Conservation (phyloP, 1,140 invertebrate species). For the Caenorhabditis inopinata region DNA sequence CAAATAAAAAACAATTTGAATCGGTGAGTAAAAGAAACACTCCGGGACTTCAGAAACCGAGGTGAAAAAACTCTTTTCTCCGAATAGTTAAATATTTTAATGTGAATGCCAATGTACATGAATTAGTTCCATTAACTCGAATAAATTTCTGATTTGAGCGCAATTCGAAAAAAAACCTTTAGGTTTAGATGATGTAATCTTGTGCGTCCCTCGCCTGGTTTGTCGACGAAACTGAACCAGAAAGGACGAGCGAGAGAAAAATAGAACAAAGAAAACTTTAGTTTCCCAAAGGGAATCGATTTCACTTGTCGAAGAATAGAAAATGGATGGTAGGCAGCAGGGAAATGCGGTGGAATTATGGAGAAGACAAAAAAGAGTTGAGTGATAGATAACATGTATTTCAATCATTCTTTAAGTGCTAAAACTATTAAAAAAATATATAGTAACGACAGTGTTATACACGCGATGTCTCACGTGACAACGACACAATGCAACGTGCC, state of each 20-base stretch:
- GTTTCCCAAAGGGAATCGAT: slow-evolving; percentile 10
- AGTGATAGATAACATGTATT: not conserved
- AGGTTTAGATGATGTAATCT: too few species aligned
- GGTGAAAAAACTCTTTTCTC: too few species aligned
- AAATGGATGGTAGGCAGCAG: not conserved
- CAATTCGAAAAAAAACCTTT: too few species aligned
- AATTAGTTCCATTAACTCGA: too few species aligned
- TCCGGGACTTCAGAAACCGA: too few species aligned
- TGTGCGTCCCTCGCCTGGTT: too few species aligned
- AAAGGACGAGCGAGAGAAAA: not conserved
- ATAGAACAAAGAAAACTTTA: not conserved
- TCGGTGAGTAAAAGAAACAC: too few species aligned
- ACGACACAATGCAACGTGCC: not conserved
- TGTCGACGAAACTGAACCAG: not conserved
- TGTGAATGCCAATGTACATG: too few species aligned
- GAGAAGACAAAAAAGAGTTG: not conserved
- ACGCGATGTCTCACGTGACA: slow-evolving; percentile 21
- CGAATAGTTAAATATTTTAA: too few species aligned
- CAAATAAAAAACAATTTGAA: too few species aligned
- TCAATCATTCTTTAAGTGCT: not conserved
- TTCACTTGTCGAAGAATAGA: not conserved
- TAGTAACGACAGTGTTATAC: not conserved
- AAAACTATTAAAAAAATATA: not conserved
- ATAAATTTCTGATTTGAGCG: too few species aligned
- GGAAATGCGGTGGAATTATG: not conserved